Evolutionary conservation across 2,113 vertebrate species (phyloP).

Genomic region (Numenius arquata): DNA sequence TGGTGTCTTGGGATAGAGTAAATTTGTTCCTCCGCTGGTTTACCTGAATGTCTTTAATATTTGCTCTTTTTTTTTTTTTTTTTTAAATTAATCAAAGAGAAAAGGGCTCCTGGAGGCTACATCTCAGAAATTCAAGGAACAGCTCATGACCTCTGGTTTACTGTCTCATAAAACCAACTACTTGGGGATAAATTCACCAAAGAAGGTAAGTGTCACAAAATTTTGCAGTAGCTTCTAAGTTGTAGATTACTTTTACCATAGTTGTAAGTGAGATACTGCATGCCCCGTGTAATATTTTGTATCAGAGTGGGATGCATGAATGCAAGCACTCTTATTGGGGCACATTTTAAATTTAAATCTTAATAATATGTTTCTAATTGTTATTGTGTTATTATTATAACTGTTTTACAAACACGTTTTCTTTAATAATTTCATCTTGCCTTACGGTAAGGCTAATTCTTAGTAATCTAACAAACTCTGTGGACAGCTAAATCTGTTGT

Average conservation of each 20-base stretch:
- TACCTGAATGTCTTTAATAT: neutral
- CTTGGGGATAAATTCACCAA: neutral
- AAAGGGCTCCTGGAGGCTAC: neutral
- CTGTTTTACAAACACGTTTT: neutral
- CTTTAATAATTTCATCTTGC: neutral
- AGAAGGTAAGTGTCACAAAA: fast-evolving
- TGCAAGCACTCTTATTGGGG: neutral
- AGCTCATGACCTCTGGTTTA: neutral
- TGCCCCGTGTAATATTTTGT: fast-evolving
- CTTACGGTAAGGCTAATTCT: neutral
- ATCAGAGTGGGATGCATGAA: neutral
- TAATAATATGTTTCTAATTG: neutral
- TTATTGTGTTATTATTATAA: neutral
- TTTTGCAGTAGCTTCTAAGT: neutral
- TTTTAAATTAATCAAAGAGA: neutral
- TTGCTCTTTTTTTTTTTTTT: fast-evolving
- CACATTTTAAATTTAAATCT: neutral
- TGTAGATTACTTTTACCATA: neutral
- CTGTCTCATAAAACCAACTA: neutral
- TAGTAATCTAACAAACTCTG: neutral
- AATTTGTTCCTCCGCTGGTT: neutral
- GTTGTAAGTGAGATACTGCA: neutral
- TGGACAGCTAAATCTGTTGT: neutral
- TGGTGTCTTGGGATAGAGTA: fast-evolving
- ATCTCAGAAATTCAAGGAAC: neutral